These are phyloP conservation scores for Rousettus leschenaultii DNA, from an alignment of 2,113 vertebrate genomes.

Conservation along the genomic window DNA sequence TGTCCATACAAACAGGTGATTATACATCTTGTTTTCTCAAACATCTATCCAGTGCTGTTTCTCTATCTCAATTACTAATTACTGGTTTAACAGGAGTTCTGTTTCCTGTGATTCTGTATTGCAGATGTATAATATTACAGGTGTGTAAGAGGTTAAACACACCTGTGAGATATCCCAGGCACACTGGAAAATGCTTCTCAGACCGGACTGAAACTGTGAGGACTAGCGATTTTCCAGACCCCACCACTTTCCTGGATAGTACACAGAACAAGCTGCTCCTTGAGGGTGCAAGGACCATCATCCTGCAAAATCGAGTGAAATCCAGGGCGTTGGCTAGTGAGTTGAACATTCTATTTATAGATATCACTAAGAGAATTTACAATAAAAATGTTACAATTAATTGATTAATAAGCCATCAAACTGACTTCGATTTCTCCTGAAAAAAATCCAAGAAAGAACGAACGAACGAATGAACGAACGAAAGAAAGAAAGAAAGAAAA, in stretches of 20 bases:
- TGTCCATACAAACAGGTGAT: not conserved
- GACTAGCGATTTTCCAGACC: not conserved
- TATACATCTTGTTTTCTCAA: not conserved
- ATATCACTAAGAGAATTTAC: not conserved
- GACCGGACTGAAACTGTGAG: not conserved
- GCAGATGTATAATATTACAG: not conserved
- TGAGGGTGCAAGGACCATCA: not conserved
- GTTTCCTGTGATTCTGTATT: not conserved
- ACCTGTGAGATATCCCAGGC: not conserved
- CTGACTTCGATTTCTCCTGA: not conserved
- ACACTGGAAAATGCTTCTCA: constrained; percentile 16
- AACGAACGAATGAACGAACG: too few relatives aligned
- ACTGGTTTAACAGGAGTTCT: not conserved
- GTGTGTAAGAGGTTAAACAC: not conserved
- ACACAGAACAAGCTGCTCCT: not conserved
- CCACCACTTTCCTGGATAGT: not conserved
- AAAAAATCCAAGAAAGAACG: not conserved
- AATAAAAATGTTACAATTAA: not conserved
- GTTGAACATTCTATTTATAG: not conserved
- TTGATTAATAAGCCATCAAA: not conserved
- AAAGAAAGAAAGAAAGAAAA: too few relatives aligned
- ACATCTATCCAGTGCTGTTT: not conserved
- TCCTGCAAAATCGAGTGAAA: not conserved
- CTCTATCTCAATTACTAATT: not conserved
- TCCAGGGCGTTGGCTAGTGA: not conserved